phyloP scores from a whole-genome alignment of 2,888 invertebrate species.

The Trichogramma evanescens region DNA sequence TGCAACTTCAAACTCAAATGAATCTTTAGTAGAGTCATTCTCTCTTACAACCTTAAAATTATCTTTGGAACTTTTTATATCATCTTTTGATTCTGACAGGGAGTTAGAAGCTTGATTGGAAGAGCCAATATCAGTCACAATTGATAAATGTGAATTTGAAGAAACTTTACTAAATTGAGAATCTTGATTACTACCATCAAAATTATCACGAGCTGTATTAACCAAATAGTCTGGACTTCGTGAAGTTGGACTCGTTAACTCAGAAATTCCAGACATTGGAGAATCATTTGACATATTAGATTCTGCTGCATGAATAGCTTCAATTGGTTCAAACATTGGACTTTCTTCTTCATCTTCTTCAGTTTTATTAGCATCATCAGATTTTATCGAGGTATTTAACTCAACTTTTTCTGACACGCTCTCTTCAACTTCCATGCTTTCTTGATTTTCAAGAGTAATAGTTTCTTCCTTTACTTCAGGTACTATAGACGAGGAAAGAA shows the following conservation, averaged over 20 bases:
- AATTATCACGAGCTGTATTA: conserved; percentile 44
- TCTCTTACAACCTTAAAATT: conserved; percentile 38
- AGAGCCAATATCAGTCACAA: conserved; percentile 51
- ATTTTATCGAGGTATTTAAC: conserved; percentile 39
- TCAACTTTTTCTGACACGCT: conserved; percentile 15
- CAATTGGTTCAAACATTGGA: conserved; percentile 60
- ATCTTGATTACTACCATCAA: conserved; percentile 51
- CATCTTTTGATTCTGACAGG: conserved; percentile 34
- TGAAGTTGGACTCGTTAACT: conserved; percentile 52
- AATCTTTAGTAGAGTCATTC: conserved; percentile 29
- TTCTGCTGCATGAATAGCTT: conserved; percentile 46
- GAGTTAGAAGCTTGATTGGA: conserved; percentile 44
- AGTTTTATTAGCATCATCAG: conserved; percentile 42
- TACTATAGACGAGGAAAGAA: not conserved
- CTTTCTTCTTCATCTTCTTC: conserved; percentile 60
- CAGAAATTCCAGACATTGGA: conserved; percentile 55
- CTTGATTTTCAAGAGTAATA: conserved; percentile 25
- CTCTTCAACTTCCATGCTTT: conserved; percentile 18
- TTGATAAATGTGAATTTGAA: conserved; percentile 54
- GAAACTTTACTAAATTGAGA: conserved; percentile 59
- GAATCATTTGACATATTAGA: conserved; percentile 56
- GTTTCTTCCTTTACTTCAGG: conserved; percentile 5
- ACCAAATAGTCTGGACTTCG: conserved; percentile 39
- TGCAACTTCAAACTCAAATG: conserved; percentile 33
- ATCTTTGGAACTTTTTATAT: conserved; percentile 34